Conservation (phyloP, 2,888 invertebrate genomes). For the Alentia gelatinosa region DNA sequence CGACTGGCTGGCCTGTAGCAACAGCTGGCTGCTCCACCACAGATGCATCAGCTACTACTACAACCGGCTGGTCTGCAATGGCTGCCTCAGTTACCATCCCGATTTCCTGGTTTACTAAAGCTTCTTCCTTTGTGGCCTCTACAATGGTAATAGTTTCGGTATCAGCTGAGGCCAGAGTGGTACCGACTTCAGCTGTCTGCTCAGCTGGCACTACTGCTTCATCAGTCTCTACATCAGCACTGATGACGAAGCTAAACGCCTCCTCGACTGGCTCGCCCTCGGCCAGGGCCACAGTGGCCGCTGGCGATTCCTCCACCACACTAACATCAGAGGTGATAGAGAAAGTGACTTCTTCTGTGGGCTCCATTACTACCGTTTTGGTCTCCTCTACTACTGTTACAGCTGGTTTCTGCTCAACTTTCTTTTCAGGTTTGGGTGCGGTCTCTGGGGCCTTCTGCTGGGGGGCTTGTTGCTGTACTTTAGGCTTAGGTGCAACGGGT, state of each 20-base stretch:
- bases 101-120: background rate
- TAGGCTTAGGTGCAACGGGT: constrained; percentile 24
- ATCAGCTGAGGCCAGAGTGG: background rate
- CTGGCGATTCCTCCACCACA: background rate
- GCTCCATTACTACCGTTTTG: background rate
- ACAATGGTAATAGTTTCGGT: background rate
- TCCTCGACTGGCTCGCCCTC: background rate
- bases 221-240: background rate
- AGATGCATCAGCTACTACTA: background rate
- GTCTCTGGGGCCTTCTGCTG: background rate
- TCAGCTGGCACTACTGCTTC: background rate
- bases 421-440: background rate
- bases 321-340: background rate
- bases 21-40: background rate
- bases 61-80: background rate
- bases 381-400: background rate
- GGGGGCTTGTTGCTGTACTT: background rate
- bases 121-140: background rate
- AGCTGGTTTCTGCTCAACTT: background rate
- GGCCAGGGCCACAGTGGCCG: background rate
- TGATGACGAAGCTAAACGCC: background rate
- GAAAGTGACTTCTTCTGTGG: background rate
- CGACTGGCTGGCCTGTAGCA: background rate
- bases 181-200: background rate
- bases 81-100: background rate